Base-by-base conservation (phyloP, 2,888 invertebrate genomes). In the Pterobdella sp. region DNA sequence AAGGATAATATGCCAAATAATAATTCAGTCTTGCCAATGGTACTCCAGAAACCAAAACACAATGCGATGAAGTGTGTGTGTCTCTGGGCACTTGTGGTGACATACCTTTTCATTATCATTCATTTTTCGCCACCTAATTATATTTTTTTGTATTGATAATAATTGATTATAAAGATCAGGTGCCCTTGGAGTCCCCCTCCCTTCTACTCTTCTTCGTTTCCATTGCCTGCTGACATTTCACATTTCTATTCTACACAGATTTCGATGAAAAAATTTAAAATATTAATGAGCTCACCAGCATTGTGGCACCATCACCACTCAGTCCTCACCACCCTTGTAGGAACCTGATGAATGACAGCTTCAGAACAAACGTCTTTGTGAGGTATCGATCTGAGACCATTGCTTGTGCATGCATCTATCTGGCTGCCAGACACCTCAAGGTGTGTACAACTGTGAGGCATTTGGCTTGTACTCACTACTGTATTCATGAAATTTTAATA, bases 341-440 rank as follows among this genome's bases (percentile, higher is more conserved):
- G 89, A 97, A 97, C 84, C 98, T 96, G 85, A 99, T 99, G 97
- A 99, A 99, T 84, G 98, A 99, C 86, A 93, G 96, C 0, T 85
- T 99, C 68, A 87, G 97, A 49, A 95, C 96, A 0, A 94, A 97
- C 84, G 94, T 95, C 0, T 99, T 98, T 84, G 90, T 97, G 82
- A 88, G 94, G 66, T 94, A 93, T 83, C 90, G 91, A 75, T 96
- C 98, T 0, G 98, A 98, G 84, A 93, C 94, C 0, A 94, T 99
- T 73, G 98, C 98, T 0, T 96, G 96, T 84, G 96, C 97, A n/a
- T 99, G 98, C 83, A 95, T 99, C 78, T 95, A 92, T 83, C 86
- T 98, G 70, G 94, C 96, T 49, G 93, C 95, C 1, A 88, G 96
- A 26, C 90, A 92, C 81, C 87, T 94, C 36, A 89, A 90, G 77